Conservation (phyloP, 30 jellyfish, hydroid and myxozoan genomes). For the Nemopilema nomurai region DNA sequence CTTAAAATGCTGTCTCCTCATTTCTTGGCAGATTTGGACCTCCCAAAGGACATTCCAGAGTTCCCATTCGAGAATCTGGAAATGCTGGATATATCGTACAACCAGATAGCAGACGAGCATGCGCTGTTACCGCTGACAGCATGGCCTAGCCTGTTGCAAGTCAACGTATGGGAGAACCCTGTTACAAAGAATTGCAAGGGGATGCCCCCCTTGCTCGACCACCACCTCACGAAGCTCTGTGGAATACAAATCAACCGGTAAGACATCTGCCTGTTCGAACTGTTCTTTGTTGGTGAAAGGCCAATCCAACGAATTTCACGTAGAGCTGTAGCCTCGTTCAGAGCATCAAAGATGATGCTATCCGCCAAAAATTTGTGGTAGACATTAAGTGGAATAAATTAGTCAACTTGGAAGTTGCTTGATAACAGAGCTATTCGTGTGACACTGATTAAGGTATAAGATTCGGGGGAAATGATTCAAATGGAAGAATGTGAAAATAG, state of each 20-base stretch:
- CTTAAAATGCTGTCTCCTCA: not conserved
- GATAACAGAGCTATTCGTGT: no score
- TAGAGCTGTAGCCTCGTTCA: no score
- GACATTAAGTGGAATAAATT: no score
- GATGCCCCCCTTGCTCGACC: slow-evolving; percentile 55
- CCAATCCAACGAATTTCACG: no score
- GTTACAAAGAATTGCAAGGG: slow-evolving; percentile 53
- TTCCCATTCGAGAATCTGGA: slow-evolving; percentile 53
- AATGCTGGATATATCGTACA: slow-evolving; percentile 59
- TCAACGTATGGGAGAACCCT: slow-evolving; percentile 75
- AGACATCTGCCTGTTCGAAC: not conserved
- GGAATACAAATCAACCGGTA: slow-evolving; percentile 76
- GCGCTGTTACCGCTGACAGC: slow-evolving; percentile 70
- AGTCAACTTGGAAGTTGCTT: no score
- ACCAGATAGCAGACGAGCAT: slow-evolving; percentile 57
- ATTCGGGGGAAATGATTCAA: no score
- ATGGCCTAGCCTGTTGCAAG: slow-evolving; percentile 67
- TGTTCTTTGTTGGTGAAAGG: no score
- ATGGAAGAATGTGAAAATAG: no score
- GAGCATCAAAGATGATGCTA: no score
- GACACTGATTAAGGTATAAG: no score
- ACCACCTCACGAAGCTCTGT: slow-evolving; percentile 62
- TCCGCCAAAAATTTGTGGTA: no score
- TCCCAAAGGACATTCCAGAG: slow-evolving; percentile 13
- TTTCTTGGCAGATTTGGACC: slow-evolving; percentile 36